Evolutionary conservation across 2,888 invertebrate genomes (phyloP).

Genomic region (Drosophila greeni): DNA sequence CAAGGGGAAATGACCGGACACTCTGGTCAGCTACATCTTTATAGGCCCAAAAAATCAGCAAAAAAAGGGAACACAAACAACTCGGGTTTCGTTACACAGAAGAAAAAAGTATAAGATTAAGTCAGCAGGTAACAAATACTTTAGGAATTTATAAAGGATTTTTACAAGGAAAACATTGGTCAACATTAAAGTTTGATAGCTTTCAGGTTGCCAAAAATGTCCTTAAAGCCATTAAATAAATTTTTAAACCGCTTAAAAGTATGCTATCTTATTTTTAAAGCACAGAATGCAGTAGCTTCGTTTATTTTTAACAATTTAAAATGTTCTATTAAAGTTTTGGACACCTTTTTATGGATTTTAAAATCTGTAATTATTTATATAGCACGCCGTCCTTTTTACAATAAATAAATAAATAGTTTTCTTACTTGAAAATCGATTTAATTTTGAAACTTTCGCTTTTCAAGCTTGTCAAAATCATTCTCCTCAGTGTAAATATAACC

Average conservation of each 20-base stretch:
- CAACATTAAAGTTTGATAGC: too few relatives aligned
- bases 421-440: too few relatives aligned
- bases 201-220: too few relatives aligned
- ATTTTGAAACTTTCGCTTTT: not conserved
- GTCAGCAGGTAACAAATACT: not conserved
- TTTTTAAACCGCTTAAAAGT: too few relatives aligned
- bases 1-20: conserved; percentile 17
- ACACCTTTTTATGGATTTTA: not conserved
- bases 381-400: too few relatives aligned
- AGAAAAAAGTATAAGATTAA: too few relatives aligned
- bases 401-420: too few relatives aligned
- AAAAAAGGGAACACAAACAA: not conserved
- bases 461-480: not conserved
- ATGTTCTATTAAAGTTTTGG: not conserved
- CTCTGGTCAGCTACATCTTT: conserved; percentile 31
- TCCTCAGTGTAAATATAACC: conserved; percentile 36
- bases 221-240: too few relatives aligned
- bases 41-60: conserved; percentile 27
- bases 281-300: too few relatives aligned
- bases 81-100: too few relatives aligned
- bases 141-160: not conserved
- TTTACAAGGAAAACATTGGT: not conserved
- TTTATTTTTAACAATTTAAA: too few relatives aligned
- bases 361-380: not conserved
- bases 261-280: too few relatives aligned